These are phyloP conservation scores for Melikaiella ostensackeni DNA, from an alignment of 2,888 invertebrate species.

Conservation along the genomic window DNA sequence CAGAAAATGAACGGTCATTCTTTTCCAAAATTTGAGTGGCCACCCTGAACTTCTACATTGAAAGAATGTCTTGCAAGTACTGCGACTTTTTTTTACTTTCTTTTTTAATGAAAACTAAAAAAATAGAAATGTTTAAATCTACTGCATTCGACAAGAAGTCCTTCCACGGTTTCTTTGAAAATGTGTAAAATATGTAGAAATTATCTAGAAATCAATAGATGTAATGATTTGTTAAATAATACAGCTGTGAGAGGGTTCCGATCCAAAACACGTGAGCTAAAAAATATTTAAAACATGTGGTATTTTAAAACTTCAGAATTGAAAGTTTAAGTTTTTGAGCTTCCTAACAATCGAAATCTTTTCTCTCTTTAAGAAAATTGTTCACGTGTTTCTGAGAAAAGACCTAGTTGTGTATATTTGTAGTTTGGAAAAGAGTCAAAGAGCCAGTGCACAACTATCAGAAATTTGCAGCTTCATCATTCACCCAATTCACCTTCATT, in stretches of 20 bases:
- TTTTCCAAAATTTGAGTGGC: background rate
- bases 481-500: conserved; percentile 29
- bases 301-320: no score
- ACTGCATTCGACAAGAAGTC: background rate
- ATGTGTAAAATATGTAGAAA: background rate
- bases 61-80: background rate
- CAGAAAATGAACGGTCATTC: no score
- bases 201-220: background rate
- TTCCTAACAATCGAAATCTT: background rate
- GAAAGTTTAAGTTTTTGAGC: background rate
- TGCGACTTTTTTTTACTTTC: background rate
- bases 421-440: conserved; percentile 17
- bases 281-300: background rate
- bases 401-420: conserved; percentile 12
- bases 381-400: background rate
- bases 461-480: conserved; percentile 21
- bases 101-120: background rate
- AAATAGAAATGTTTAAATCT: background rate
- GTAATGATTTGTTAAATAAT: background rate
- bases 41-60: background rate
- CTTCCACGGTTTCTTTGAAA: background rate
- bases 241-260: background rate
- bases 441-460: conserved; percentile 24
- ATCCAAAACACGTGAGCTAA: background rate
- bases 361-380: background rate